These are phyloP conservation scores for Diplosoma virens DNA, from an alignment of 23 tunicate species.

Conservation along the genomic window DNA sequence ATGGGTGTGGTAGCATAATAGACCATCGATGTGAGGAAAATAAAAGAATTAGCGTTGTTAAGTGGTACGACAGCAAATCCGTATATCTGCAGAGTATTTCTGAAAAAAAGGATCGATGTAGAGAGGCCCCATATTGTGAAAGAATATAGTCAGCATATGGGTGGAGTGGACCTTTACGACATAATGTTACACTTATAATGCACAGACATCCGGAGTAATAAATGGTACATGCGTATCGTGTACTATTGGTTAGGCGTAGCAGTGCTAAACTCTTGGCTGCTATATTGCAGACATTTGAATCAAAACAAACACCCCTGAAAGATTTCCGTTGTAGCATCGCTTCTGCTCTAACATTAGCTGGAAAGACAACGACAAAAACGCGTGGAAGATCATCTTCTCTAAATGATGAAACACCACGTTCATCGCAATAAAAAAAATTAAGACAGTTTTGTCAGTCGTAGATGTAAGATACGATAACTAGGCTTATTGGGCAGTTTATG, in stretches of 20 bases:
- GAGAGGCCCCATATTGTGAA: slow-evolving; percentile 21
- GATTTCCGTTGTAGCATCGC: slow-evolving; percentile 9
- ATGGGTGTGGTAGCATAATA: no score
- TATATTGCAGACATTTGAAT: not conserved
- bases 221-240: slow-evolving; percentile 31
- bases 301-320: not conserved
- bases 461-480: no score
- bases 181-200: slow-evolving; percentile 3
- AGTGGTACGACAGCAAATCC: no score
- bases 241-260: slow-evolving; percentile 21
- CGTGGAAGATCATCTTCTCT: slow-evolving; percentile 19
- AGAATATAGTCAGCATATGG: slow-evolving; percentile 21
- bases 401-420: no score
- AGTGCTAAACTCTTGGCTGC: not conserved
- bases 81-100: slow-evolving; percentile 10
- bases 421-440: no score
- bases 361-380: not conserved
- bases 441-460: no score
- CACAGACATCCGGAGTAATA: slow-evolving; percentile 25
- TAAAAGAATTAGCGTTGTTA: no score
- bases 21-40: no score
- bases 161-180: slow-evolving; percentile 30
- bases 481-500: no score
- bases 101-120: slow-evolving; percentile 2
- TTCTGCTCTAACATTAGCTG: slow-evolving; percentile 11